Evolutionary conservation across 2,888 invertebrate species (phyloP).

Genomic region (Metalampra italica): DNA sequence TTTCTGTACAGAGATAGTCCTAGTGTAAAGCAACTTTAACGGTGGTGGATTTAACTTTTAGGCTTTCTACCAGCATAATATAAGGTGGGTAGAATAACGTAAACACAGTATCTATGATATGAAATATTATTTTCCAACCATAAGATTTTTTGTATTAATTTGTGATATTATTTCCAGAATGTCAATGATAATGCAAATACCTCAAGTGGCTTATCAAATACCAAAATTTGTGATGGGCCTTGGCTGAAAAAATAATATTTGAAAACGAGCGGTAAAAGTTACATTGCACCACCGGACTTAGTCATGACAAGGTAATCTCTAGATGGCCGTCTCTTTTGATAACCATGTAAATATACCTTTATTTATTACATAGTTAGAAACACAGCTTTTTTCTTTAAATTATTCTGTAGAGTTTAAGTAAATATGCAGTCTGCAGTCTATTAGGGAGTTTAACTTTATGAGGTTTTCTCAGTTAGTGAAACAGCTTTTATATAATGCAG

Average conservation of each 20-base stretch:
- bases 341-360: not conserved
- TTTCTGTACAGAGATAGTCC: constrained; percentile 35
- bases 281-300: constrained; percentile 32
- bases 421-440: not conserved
- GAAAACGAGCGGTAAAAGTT: constrained; percentile 27
- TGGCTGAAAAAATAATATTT: constrained; percentile 72
- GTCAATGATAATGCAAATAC: constrained; percentile 91
- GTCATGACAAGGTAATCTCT: constrained; percentile 19
- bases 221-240: constrained; percentile 92
- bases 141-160: constrained; percentile 13
- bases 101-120: constrained; percentile 12
- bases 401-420: not conserved
- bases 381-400: not conserved
- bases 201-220: constrained; percentile 88
- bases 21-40: constrained; percentile 64
- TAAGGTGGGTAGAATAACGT: constrained; percentile 48
- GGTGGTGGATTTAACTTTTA: constrained; percentile 62
- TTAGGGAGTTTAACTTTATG: no score
- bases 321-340: not conserved
- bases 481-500: no score
- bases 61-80: constrained; percentile 26
- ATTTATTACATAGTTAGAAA: not conserved
- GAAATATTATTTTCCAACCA: constrained; percentile 8
- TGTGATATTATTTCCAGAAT: constrained; percentile 79
- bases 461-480: no score